These are phyloP conservation scores for Odobenus rosmarus DNA, from an alignment of 2,113 vertebrate genomes.

Conservation along the genomic window DNA sequence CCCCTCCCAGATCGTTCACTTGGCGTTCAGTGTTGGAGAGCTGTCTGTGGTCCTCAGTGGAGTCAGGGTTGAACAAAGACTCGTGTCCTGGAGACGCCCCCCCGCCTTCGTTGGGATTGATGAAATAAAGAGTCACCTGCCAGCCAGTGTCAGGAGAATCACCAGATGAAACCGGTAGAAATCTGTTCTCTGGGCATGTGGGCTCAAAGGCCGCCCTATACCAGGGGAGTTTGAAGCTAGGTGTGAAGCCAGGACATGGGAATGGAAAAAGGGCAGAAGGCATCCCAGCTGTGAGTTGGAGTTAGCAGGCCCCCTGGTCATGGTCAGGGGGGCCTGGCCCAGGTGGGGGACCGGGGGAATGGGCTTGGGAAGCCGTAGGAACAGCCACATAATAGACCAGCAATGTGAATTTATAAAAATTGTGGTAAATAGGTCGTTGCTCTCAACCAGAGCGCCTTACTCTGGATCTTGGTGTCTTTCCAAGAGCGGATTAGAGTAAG, in stretches of 20 bases:
- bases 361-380: not conserved
- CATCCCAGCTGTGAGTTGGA: no score
- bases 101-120: not conserved
- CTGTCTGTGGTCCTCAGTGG: not conserved
- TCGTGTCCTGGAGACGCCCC: not conserved
- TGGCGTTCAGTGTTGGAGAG: not conserved
- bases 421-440: not conserved
- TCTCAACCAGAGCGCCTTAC: fast-evolving
- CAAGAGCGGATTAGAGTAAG: not conserved
- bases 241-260: not conserved
- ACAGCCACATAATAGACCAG: fast-evolving
- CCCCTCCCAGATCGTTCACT: fast-evolving
- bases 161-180: fast-evolving
- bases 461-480: not conserved
- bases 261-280: fast-evolving
- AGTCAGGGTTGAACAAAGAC: not conserved
- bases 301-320: no score
- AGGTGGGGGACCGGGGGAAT: fast-evolving
- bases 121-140: not conserved
- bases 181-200: not conserved
- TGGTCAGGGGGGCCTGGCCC: not conserved
- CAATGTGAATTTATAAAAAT: not conserved
- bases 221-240: not conserved
- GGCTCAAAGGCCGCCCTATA: not conserved
- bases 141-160: not conserved